Conservation (phyloP, 2,113 vertebrate species). For the Larimichthys crocea region DNA sequence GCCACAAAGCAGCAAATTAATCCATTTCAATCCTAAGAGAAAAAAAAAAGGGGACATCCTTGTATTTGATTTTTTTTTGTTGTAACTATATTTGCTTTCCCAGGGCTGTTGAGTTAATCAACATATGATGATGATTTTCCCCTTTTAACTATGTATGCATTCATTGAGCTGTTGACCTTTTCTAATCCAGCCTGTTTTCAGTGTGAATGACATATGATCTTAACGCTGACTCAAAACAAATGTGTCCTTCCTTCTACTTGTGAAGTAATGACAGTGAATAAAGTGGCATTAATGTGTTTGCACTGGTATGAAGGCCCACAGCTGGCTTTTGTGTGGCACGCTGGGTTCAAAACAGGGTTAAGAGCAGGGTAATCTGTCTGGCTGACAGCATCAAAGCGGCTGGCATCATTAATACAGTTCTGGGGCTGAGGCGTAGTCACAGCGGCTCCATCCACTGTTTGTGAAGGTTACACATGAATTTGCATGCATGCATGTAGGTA, state of each 20-base stretch:
- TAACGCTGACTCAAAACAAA: constrained; percentile 61
- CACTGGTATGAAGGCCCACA: constrained; percentile 51
- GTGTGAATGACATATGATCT: constrained; percentile 17
- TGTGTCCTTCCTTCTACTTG: constrained; percentile 43
- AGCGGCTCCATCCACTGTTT: constrained; percentile 57
- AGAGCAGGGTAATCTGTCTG: constrained; percentile 68
- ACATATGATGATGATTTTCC: constrained; percentile 61
- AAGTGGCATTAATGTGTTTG: constrained; percentile 77
- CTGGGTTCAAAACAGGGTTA: constrained; percentile 73
- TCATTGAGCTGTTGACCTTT: constrained; percentile 60
- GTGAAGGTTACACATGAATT: constrained; percentile 59
- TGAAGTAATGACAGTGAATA: constrained; percentile 57
- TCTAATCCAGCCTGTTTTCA: constrained; percentile 56
- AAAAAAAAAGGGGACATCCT: constrained; percentile 21
- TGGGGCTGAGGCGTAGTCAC: constrained; percentile 45
- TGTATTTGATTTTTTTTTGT: constrained; percentile 15
- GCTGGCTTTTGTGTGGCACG: constrained; percentile 64
- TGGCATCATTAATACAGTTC: constrained; percentile 57
- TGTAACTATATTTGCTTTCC: constrained; percentile 66
- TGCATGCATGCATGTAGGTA: constrained; percentile 13
- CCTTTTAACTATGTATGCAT: constrained; percentile 38
- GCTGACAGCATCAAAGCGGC: constrained; percentile 76
- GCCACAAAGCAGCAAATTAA: not conserved
- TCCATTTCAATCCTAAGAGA: not conserved
- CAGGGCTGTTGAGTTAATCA: constrained; percentile 58